Conservation (phyloP, 1,140 invertebrate genomes). For the Idris sp. region DNA sequence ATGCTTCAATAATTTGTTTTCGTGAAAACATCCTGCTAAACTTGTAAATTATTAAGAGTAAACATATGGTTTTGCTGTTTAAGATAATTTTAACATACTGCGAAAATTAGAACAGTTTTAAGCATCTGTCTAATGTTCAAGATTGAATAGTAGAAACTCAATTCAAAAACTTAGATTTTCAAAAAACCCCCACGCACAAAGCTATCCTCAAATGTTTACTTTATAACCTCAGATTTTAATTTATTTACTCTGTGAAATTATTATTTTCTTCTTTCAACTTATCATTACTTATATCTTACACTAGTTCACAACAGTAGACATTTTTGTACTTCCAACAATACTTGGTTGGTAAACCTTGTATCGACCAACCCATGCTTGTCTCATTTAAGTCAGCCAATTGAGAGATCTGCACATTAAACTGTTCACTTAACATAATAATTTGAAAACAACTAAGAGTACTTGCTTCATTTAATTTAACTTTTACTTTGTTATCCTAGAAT, state of each 20-base stretch:
- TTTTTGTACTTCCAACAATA: slow-evolving; percentile 52
- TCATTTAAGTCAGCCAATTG: slow-evolving; percentile 42
- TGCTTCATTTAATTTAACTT: slow-evolving; percentile 16
- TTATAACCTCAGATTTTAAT: no score
- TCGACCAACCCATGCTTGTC: slow-evolving; percentile 31
- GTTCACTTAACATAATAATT: slow-evolving; percentile 51
- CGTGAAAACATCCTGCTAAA: not conserved
- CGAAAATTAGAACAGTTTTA: not conserved
- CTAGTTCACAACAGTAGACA: slow-evolving; percentile 42
- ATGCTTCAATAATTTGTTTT: no score
- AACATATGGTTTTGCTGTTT: slow-evolving; percentile 13
- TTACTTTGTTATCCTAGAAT: no score
- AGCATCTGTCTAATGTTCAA: no score
- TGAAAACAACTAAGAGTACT: slow-evolving; percentile 26
- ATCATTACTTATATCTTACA: slow-evolving; percentile 38
- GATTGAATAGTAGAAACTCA: no score
- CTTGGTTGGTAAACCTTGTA: slow-evolving; percentile 45
- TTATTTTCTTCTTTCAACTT: no score
- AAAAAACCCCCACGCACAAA: no score
- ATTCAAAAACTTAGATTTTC: no score
- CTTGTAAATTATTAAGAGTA: slow-evolving; percentile 18
- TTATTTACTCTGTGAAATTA: no score
- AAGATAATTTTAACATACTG: not conserved
- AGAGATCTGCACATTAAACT: slow-evolving; percentile 50
- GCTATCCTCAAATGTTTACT: no score